phyloP scores from a whole-genome alignment of 2,113 vertebrate species.

The Sebastes schlegelii region DNA sequence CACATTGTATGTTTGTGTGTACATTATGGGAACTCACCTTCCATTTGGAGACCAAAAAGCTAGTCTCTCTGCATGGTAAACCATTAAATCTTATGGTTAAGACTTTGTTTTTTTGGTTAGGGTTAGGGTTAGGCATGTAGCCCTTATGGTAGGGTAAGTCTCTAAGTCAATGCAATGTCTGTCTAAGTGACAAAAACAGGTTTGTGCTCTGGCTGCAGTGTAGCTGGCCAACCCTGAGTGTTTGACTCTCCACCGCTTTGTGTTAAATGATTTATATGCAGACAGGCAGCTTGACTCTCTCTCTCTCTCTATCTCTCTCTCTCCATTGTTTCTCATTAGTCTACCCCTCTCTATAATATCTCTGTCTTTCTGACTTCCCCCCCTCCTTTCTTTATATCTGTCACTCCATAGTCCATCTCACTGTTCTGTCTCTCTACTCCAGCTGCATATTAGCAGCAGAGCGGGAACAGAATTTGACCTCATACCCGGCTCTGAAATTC shows the following conservation, averaged over 20 bases:
- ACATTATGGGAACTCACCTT: background rate
- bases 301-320: constrained; percentile 32
- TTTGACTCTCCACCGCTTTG: constrained; percentile 60
- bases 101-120: background rate
- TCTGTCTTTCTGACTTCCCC: constrained; percentile 38
- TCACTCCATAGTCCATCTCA: constrained; percentile 32
- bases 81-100: background rate
- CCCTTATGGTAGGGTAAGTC: background rate
- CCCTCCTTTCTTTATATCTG: constrained; percentile 27
- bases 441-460: constrained; percentile 5
- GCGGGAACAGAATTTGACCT: constrained; percentile 6
- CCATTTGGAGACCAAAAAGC: background rate
- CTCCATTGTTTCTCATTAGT: constrained; percentile 54
- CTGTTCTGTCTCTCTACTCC: constrained; percentile 1
- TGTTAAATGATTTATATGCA: constrained; percentile 73
- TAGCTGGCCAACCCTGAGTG: constrained; percentile 37
- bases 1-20: too few species aligned
- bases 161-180: constrained; percentile 1
- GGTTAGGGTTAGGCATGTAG: background rate
- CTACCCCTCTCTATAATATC: constrained; percentile 41
- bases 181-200: constrained; percentile 43
- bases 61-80: background rate
- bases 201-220: constrained; percentile 32
- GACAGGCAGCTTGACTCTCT: constrained; percentile 59
- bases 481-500: background rate